These are phyloP conservation scores for Agrotis ipsilon DNA, from an alignment of 2,888 invertebrate genomes.

Conservation along the genomic window DNA sequence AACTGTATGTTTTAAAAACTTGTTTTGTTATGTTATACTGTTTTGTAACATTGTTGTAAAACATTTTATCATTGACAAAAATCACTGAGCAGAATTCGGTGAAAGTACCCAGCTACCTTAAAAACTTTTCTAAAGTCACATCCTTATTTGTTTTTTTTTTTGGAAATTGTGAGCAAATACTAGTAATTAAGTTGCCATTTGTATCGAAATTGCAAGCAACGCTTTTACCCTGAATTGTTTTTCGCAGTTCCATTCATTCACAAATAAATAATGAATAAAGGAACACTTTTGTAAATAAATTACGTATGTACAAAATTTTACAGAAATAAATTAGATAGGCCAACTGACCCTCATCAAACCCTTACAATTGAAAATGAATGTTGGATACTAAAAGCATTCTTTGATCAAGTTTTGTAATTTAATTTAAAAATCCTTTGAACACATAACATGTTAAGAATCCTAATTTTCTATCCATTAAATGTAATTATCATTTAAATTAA, in stretches of 20 bases:
- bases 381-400: conserved; percentile 67
- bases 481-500: conserved; percentile 6
- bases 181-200: conserved; percentile 8
- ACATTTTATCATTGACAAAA: conserved; percentile 1
- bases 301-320: conserved; percentile 57
- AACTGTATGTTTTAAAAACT: conserved; percentile 21
- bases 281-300: conserved; percentile 56
- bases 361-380: conserved; percentile 74
- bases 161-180: rapidly evolving
- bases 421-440: conserved; percentile 65
- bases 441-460: conserved; percentile 8
- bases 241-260: conserved; percentile 23
- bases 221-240: conserved; percentile 5
- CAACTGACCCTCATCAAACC: conserved; percentile 74
- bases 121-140: conserved; percentile 4
- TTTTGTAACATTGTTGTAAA: conserved; percentile 2
- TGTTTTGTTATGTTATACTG: conserved; percentile 8
- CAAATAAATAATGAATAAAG: conserved; percentile 35
- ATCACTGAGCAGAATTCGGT: background rate
- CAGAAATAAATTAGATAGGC: conserved; percentile 73
- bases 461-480: conserved; percentile 10
- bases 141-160: too few species aligned
- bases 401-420: conserved; percentile 68
- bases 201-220: conserved; percentile 7
- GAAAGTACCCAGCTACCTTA: background rate